These are phyloP conservation scores for Bufotes viridis DNA, from an alignment of 2,797 vertebrate species.

Conservation along the genomic window DNA sequence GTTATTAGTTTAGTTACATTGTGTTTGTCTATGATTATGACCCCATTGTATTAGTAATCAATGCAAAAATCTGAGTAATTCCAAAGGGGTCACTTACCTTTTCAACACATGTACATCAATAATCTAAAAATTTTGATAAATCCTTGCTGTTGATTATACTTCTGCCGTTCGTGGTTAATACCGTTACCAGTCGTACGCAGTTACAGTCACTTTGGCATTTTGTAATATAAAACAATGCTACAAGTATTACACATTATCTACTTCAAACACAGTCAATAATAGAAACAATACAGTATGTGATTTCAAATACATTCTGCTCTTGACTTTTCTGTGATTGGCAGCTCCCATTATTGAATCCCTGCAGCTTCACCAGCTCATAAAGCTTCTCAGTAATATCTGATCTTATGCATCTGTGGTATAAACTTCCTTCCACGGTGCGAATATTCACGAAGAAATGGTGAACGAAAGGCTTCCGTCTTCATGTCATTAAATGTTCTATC, in stretches of 20 bases:
- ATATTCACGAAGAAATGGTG: neutral
- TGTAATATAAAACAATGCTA: constrained; percentile 2
- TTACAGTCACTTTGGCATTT: neutral
- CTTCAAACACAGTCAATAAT: neutral
- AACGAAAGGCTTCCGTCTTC: neutral
- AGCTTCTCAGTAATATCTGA: neutral
- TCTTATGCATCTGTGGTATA: neutral
- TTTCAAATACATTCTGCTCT: neutral
- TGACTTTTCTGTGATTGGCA: neutral
- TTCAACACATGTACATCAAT: too few relatives aligned
- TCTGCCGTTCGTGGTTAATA: neutral
- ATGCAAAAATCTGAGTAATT: too few relatives aligned
- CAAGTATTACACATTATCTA: neutral
- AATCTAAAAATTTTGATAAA: neutral
- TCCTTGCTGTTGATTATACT: neutral
- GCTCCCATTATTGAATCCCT: constrained; percentile 6
- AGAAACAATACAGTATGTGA: neutral
- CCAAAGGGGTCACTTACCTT: too few relatives aligned
- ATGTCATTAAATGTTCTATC: neutral
- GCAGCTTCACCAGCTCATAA: constrained; percentile 24
- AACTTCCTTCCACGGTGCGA: neutral
- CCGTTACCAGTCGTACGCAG: neutral
- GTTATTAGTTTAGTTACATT: too few relatives aligned
- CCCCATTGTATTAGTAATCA: too few relatives aligned
- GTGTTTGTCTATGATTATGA: too few relatives aligned